These are phyloP conservation scores for Erebia epiphron DNA, from an alignment of 2,888 invertebrate species.

Conservation along the genomic window DNA sequence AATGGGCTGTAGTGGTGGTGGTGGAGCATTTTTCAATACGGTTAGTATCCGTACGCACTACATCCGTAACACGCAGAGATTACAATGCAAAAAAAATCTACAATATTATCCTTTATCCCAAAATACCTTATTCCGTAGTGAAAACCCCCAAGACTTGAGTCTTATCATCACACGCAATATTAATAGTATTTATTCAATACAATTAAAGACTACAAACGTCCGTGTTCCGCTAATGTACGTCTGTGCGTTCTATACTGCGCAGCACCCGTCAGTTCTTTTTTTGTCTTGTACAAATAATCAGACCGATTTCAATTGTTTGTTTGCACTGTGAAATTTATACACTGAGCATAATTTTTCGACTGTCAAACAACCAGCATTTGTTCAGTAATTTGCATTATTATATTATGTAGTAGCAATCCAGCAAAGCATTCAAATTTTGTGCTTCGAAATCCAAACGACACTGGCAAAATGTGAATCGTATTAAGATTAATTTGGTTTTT, in stretches of 20 bases:
- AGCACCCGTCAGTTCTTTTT: constrained; percentile 57
- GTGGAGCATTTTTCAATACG: too few species aligned
- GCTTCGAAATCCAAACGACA: not conserved
- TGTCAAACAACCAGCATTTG: constrained; percentile 14
- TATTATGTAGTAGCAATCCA: too few species aligned
- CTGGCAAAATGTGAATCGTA: not conserved
- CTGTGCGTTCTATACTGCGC: constrained; percentile 43
- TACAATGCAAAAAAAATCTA: not conserved
- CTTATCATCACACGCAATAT: constrained; percentile 31
- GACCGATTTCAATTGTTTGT: constrained; percentile 64
- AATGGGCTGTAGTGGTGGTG: too few species aligned
- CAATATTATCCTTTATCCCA: not conserved
- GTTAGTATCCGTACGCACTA: too few species aligned
- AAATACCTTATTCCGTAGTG: constrained; percentile 16
- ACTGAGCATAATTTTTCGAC: constrained; percentile 35
- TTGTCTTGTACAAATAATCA: constrained; percentile 64
- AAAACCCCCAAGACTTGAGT: constrained; percentile 20
- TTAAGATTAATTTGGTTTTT: too few species aligned
- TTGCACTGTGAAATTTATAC: constrained; percentile 36
- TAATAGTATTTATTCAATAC: constrained; percentile 30
- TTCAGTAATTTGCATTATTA: not conserved
- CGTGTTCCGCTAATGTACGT: constrained; percentile 29
- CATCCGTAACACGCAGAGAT: not conserved
- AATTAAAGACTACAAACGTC: constrained; percentile 34
- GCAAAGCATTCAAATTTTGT: not conserved